These are phyloP conservation scores for Holotrichia oblita DNA, from an alignment of 1,140 invertebrate genomes.

Conservation along the genomic window DNA sequence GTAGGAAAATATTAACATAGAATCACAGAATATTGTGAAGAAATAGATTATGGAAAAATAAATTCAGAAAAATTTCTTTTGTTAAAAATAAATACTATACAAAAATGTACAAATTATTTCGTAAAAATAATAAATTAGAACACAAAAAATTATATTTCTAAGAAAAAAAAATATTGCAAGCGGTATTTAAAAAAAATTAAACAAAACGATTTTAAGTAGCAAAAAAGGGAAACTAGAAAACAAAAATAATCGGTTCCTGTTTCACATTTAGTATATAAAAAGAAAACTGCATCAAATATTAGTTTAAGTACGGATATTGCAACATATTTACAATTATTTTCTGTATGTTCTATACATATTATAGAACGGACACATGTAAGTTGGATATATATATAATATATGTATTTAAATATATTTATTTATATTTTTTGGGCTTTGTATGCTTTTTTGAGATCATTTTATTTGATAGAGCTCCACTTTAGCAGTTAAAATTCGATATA, in stretches of 20 bases:
- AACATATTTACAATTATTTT: conserved; percentile 23
- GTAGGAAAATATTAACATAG: background rate
- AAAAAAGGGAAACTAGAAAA: background rate
- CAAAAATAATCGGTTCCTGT: background rate
- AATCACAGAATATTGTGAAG: conserved; percentile 2
- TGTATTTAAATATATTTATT: conserved; percentile 17
- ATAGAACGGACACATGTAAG: conserved; percentile 20
- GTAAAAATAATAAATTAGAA: conserved; percentile 33
- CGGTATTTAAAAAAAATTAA: background rate
- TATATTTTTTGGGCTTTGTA: conserved; percentile 35
- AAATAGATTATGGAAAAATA: background rate
- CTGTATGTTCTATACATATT: background rate
- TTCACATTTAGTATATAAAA: background rate
- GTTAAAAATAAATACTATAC: conserved; percentile 60
- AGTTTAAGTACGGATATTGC: conserved; percentile 33
- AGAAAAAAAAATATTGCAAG: background rate
- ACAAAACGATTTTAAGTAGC: background rate
- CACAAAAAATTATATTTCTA: conserved; percentile 11
- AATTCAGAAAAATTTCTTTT: conserved; percentile 18
- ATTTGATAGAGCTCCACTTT: conserved; percentile 9
- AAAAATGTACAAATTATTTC: conserved; percentile 47
- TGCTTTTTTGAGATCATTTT: conserved; percentile 39
- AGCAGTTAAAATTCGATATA: conserved; percentile 44
- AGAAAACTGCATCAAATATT: conserved; percentile 19
- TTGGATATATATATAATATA: background rate